Base-by-base conservation (phyloP, 1,140 invertebrate species). In the Neodiprion virginianus region DNA sequence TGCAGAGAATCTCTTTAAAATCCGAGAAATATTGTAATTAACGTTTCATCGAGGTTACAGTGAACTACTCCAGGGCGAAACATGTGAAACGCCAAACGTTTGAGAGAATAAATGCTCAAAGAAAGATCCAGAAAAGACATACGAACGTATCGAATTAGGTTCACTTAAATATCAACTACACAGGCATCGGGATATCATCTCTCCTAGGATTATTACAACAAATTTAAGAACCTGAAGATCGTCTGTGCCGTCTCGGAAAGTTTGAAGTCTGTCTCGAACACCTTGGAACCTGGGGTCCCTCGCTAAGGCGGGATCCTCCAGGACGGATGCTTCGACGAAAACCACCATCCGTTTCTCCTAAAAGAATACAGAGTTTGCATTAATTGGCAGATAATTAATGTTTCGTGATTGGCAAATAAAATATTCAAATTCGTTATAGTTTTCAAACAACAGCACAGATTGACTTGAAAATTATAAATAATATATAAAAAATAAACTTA, bases 301-400 rank as follows among this genome's bases (percentile, higher is more conserved):
- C 68, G 91, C 90, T 9, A 98, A 89, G 48, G 93, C 87, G 1
- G 91, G 88, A 85, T 98, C 97, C 69, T 97, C 95, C 79, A 98
- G 87, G 0, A 98, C 96, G 0, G 95, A 94, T 1, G 94, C 92
- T 86, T 99, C 97, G 4, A 98, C 96, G 88, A 96, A 98, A 9
- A 98, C 97, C 1, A 97, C 93, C 97, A 98, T 97, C 76, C 94
- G 92, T 89, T 97, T 97, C 85, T 96, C 95, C 95, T 98, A 84
- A 90, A 86, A 47, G 71, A 50, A 74, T 7, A 1, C 23, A 12
- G 47, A 50, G 9, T 12, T 8, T 53, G 9, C 7, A 68, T 70
- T 40, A 48, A n/a, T 40, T 40, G 28, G 28, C 28, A 40, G 28
- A 40, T 40, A 12, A 8, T 28, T n/a, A 69, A 79, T 75, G 74